Evolutionary conservation across 2,888 invertebrate species (phyloP), one percentile per base, ranked within the genome.

Genomic region (Callyntrura sp.): DNA sequence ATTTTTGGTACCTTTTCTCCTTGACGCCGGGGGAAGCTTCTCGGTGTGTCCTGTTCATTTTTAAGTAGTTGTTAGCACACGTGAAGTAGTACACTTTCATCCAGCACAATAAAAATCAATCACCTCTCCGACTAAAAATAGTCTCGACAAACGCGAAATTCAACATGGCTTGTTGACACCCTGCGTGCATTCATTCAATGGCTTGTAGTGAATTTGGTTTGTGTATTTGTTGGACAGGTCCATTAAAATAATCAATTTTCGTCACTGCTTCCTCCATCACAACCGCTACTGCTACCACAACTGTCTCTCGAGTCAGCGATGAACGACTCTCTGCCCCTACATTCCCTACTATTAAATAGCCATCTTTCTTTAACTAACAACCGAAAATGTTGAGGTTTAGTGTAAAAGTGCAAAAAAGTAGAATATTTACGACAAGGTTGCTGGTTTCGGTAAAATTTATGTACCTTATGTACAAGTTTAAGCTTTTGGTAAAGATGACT

Each of bases 271-370:
- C 45, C 76, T 76, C 68, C 78, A 94, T 94, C 91, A 94, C 95
- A 93, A 93, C 94, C 94, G 93, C 95, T 94, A 93, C 95, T 93
- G 94, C 94, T 94, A 93, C 95, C 76, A 14, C 76, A 48, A 25
- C 51, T 25, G n/a, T n/a, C 48, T 76, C 51, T 73, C 35, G 3
- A 35, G 35, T 35, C 35, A 73, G 17, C 70, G 81, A 94, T 94
- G 93, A 94, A 55, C 82, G 20, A 62, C 68, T 35, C 43, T 68
- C 25, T 79, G 45, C 70, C 20, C 25, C 65, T 60, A 25, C 60
- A 23, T 35, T 23, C 20, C 25, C 48, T 82, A 9, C 78, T 57
- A 76, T 57, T 35, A 78, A 51, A 51, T 85, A 62, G 28, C 62
- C 60, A 73, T 88, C 78, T 68, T 78, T 73, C 55, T 48, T 45